Base-by-base conservation (phyloP, 2,888 invertebrate genomes). In the Cremastinae sp. region DNA sequence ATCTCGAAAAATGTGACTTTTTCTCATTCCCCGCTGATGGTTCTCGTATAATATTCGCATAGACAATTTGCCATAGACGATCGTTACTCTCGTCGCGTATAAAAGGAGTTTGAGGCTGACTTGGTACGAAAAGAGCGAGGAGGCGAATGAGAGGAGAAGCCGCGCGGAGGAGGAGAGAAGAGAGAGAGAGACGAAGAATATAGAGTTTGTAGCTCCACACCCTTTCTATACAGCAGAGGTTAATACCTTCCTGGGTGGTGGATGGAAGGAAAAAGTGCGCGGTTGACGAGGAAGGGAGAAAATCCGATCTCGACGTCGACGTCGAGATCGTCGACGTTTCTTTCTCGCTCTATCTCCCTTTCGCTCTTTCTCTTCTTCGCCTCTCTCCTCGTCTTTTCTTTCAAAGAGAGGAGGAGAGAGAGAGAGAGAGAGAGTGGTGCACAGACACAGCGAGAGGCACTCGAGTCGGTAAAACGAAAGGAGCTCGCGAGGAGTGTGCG, bases 241-340 rank as follows among this genome's bases (percentile, higher is more conserved):
- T 68, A 76, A 72, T 76, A 76, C 75, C 72, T 76, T 72, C 64
- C 75, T 64, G 68, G 62, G 64, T 51, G 68, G 61, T 71, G 49
- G 55, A 64, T 49, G 45, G 70, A 53, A 37, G 8, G 65, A 56
- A 66, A 39, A 64, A 37, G 49, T 43, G 53, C 28, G 20, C 10
- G 43, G 39, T 20, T 16, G 12, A 14, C 20, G 41, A 43, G 22
- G 20, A 45, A 14, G 59, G 53, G 59, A 62, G 41, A 41, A 65
- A 73, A 69, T 55, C 35, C 72, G 72, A 65, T 59, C 65, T 59
- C 65, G 69, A 61, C 43, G 62, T 55, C 74, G 75, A 71, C 61
- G 75, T 49, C 72, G 75, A 62, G 68, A 72, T 64, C 68, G 76
- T 76, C 72, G 62, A 51, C 3, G 47, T 43, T 53, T 22, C 37